Base-by-base conservation (phyloP, 1,140 invertebrate species). In the Parapsyche elsis region DNA sequence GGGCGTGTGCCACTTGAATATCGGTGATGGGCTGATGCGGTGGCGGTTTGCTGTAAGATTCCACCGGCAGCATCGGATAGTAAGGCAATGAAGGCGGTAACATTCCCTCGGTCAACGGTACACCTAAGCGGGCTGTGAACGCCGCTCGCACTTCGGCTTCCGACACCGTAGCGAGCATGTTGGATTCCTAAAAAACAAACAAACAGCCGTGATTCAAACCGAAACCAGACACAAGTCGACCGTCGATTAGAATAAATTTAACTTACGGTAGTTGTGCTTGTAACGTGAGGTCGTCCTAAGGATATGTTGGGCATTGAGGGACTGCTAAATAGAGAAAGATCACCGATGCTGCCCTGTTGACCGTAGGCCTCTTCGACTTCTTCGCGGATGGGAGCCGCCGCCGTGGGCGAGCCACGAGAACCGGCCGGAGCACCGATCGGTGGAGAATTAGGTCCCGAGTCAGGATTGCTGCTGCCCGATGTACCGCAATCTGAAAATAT, bases 251-350 rank as follows among this genome's bases (percentile, higher is more conserved):
- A n/a, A 46, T 46, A 12, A 64, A 44, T 64, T 1, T 38, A 7
- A 80, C 80, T 78, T 70, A 87, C 80, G 86, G 85, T 81, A 84
- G 84, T 84, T 77, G 85, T 80, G 82, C 86, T 86, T 45, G 90
- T 88, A 84, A 91, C 91, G 85, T 94, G 93, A 80, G 96, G 95
- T 85, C 95, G 90, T 49, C 96, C 97, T 80, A 98, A 89, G 49
- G 96, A 97, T 84, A 99, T 98, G 89, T 98, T 98, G 80, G 97
- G 97, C 93, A 98, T 93, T 84, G 97, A 98, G 46, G 97, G 97
- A 84, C 95, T 97, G 84, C 95, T 97, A 88, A 98, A 98, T 12
- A 98, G 89, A 38, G 93, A 93, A 87, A 91, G 85, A 81, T 91
- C 90, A 67, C 89, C 86, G 76, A 87, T 86, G 83, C 84, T 87